Conservation (phyloP, 2,797 vertebrate species). For the Craterocephalus amniculus region DNA sequence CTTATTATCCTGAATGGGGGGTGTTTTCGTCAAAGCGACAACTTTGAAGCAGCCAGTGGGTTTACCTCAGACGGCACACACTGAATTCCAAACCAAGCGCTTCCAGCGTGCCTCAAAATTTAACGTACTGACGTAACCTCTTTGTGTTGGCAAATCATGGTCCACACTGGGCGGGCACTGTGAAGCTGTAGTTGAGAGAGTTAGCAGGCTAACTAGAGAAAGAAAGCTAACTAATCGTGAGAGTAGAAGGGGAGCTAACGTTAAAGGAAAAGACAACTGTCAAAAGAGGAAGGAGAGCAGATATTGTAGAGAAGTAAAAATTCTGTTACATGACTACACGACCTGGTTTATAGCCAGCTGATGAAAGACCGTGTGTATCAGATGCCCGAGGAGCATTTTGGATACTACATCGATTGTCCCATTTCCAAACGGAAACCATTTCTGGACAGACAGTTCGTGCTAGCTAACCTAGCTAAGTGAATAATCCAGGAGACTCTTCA, state of each 20-base stretch:
- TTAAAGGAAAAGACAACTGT: constrained; percentile 76
- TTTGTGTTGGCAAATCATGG: constrained; percentile 74
- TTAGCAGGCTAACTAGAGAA: constrained; percentile 84
- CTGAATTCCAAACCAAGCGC: constrained; percentile 25
- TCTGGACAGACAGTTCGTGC: constrained; percentile 79
- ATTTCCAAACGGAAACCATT: constrained; percentile 82
- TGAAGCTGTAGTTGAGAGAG: constrained; percentile 76
- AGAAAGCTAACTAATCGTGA: constrained; percentile 83
- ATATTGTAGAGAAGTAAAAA: constrained; percentile 36
- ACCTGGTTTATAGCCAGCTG: constrained; percentile 45
- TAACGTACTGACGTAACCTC: constrained; percentile 51
- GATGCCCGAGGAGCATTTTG: constrained; percentile 77
- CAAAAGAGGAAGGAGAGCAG: constrained; percentile 68
- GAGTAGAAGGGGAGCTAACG: constrained; percentile 78
- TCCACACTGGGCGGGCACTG: constrained; percentile 75
- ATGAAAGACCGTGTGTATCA: constrained; percentile 67
- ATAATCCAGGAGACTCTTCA: constrained; percentile 74
- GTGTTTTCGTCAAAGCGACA: constrained; percentile 1
- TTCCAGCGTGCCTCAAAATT: constrained; percentile 26
- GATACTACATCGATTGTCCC: constrained; percentile 80
- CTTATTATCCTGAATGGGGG: not conserved
- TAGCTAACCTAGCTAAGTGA: constrained; percentile 75
- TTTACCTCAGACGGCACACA: constrained; percentile 14
- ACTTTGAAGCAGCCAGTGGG: constrained; percentile 1
- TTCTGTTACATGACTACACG: constrained; percentile 46